Conservation (phyloP, 1,140 invertebrate species). For the Panagrolaimus sp. region DNA sequence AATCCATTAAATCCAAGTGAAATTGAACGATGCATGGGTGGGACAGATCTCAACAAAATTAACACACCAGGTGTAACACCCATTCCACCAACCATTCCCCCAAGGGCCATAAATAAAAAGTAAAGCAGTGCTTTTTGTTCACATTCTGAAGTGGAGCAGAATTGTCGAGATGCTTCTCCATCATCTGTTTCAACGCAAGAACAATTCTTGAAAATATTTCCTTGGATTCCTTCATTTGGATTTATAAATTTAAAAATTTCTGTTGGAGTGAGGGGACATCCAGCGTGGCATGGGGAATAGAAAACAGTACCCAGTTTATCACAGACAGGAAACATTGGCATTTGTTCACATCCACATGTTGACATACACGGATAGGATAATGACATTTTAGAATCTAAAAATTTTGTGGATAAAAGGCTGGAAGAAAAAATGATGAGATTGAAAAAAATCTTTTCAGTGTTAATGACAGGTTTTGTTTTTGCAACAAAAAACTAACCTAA, state of each 20-base stretch:
- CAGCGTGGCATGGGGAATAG: slow-evolving; percentile 57
- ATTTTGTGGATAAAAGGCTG: too few relatives aligned
- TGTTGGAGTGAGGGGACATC: slow-evolving; percentile 27
- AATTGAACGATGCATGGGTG: slow-evolving; percentile 50
- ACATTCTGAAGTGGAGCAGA: slow-evolving; percentile 43
- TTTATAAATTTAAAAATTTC: slow-evolving; percentile 23
- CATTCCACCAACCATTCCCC: slow-evolving; percentile 37
- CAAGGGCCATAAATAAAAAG: background rate
- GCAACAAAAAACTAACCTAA: too few relatives aligned
- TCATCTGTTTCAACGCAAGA: background rate
- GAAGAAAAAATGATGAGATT: too few relatives aligned
- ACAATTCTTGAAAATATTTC: background rate
- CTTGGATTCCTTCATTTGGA: background rate
- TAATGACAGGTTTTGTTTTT: too few relatives aligned
- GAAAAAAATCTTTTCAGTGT: too few relatives aligned
- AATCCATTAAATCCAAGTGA: slow-evolving; percentile 57
- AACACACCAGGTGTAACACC: slow-evolving; percentile 53
- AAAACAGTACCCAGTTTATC: slow-evolving; percentile 38
- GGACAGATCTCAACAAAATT: slow-evolving; percentile 42
- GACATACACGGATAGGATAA: slow-evolving; percentile 47
- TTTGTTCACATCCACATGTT: slow-evolving; percentile 47
- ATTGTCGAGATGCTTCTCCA: background rate
- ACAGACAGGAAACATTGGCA: slow-evolving; percentile 53
- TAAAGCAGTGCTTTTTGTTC: slow-evolving; percentile 39
- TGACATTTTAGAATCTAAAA: slow-evolving; percentile 31